Evolutionary conservation across 2,888 invertebrate genomes (phyloP).

Genomic region (Heliconius hortense): DNA sequence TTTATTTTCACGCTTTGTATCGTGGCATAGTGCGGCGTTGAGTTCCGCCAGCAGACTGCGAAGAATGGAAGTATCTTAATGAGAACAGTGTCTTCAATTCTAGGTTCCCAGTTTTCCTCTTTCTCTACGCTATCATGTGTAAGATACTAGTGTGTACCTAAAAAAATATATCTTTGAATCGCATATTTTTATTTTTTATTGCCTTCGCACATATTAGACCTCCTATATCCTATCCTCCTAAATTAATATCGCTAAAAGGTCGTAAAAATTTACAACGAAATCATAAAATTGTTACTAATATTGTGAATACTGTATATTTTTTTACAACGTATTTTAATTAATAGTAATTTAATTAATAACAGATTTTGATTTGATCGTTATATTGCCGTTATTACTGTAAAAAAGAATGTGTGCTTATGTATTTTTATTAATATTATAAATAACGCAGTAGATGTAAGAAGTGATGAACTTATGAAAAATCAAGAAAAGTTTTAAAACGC

Average conservation of each 20-base stretch:
- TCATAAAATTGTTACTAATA: conserved; percentile 28
- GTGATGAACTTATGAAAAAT: not conserved
- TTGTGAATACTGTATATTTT: conserved; percentile 1
- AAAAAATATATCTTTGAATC: no score
- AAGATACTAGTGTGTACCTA: no score
- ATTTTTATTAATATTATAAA: not conserved
- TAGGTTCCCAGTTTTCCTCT: no score
- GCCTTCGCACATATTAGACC: not conserved
- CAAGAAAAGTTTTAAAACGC: not conserved
- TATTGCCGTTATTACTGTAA: conserved; percentile 3
- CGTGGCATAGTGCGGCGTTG: no score
- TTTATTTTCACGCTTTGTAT: no score
- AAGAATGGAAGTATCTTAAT: no score
- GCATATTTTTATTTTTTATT: not conserved
- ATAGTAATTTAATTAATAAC: conserved; percentile 16
- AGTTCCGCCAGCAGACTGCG: no score
- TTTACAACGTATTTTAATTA: conserved; percentile 12
- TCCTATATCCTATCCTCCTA: no score
- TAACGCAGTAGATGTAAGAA: not conserved
- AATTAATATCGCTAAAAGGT: conserved; percentile 34
- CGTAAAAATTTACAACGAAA: conserved; percentile 30
- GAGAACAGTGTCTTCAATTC: no score
- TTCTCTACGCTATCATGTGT: no score
- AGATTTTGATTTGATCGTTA: not conserved
- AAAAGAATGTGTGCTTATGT: not conserved